A percentile compares a stretch with the other conserved stretches of the same genome.
These are phyloP conservation scores for Tetropium fuscum DNA, from an alignment of 2,888 invertebrate genomes.

Conservation along the genomic window DNA sequence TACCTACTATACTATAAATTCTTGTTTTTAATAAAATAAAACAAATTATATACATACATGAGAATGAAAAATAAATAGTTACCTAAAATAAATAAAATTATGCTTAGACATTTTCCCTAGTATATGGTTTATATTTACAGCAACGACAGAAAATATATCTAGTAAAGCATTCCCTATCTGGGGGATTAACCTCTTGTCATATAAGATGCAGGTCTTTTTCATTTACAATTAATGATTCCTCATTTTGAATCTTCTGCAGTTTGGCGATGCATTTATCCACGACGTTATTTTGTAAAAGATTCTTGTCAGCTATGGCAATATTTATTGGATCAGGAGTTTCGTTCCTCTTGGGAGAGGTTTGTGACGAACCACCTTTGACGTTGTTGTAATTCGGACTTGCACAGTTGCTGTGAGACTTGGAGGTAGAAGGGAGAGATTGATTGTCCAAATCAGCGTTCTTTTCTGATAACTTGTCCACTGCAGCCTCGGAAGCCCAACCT, in stretches of 20 bases:
- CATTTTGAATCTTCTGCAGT: constrained; percentile 52
- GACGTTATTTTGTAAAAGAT: constrained; percentile 37
- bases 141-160: constrained; percentile 66
- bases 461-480: constrained; percentile 52
- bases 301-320: constrained; percentile 25
- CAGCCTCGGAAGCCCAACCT: constrained; percentile 58
- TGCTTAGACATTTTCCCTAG: constrained; percentile 62
- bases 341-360: constrained; percentile 35
- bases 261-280: constrained; percentile 48
- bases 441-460: constrained; percentile 51
- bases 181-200: constrained; percentile 63
- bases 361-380: constrained; percentile 31
- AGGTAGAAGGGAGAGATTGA: constrained; percentile 61
- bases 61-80: constrained; percentile 29
- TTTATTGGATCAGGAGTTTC: constrained; percentile 33
- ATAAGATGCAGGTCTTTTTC: constrained; percentile 56
- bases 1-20: constrained; percentile 9
- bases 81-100: constrained; percentile 49
- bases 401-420: constrained; percentile 59
- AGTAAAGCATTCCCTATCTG: constrained; percentile 61
- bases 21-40: constrained; percentile 11
- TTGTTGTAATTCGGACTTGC: constrained; percentile 51
- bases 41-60: constrained; percentile 29
- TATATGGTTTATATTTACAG: constrained; percentile 64
- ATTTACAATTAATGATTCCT: constrained; percentile 48